Base-by-base conservation (phyloP, 2,113 vertebrate species). In the Pterocles gutturalis region DNA sequence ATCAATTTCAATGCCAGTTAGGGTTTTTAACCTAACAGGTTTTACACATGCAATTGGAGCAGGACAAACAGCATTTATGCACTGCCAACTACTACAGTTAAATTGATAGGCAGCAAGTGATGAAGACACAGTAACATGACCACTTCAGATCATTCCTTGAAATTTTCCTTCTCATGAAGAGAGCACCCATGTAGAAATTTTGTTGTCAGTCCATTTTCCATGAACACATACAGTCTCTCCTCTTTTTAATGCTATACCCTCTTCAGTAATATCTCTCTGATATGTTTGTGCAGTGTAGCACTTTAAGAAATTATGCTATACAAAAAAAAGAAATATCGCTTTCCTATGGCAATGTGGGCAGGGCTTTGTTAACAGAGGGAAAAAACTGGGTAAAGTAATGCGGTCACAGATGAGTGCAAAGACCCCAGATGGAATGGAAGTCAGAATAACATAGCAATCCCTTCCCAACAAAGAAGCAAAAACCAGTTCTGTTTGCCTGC, bases 1-100 rank as follows among this genome's bases (percentile, higher is more conserved):
- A 77, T 65, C 31, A 36, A 85, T 90, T 91, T 79, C 94, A 93
- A 89, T 80, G 62, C 51, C 94, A 95, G 65, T 71, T 76, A 60
- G 58, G n/a, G 60, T 89, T 73, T 92, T 80, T 78, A 90, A 90
- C 43, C 57, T 71, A 89, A 75, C 29, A 71, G 69, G 64, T 71
- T 96, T 84, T 84, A 91, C 61, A 91, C 51, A 62, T 33, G n/a
- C 55, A 71, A 6, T 2, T 66, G 77, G 64, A 51, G 77, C 67
- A 87, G 69, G 46, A 87, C 72, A 82, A 96, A 83, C 57, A 81
- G 33, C 46, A 81, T 66, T 90, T 89, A 81, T 58, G 29, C 60
- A 49, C 71, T 86, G 71, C 28, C 55, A 81, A 45, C 83, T 66
- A 64, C 64, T 46, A 33, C 25, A 73, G 48, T 16, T 38, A 62